phyloP scores from a whole-genome alignment of 1,140 invertebrate genomes.

The Trinorchestia longiramus region DNA sequence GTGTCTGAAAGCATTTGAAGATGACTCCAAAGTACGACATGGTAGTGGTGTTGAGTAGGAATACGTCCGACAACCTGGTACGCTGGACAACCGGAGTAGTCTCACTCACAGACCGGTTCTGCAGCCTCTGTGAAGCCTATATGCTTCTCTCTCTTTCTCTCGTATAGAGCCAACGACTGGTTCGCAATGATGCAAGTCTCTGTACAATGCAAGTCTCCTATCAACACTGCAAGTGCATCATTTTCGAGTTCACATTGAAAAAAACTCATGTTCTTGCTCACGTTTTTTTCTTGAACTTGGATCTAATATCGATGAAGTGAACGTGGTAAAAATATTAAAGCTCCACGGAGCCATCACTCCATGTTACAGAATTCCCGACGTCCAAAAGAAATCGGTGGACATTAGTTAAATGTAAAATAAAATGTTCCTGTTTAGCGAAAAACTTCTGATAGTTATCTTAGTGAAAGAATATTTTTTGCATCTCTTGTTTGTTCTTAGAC shows the following conservation, averaged over 20 bases:
- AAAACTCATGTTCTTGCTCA: background rate
- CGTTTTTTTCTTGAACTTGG: background rate
- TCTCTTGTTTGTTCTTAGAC: background rate
- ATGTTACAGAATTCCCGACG: background rate
- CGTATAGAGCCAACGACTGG: background rate
- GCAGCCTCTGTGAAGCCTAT: slow-evolving; percentile 17
- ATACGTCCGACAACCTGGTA: background rate
- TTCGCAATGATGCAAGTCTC: background rate
- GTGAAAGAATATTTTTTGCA: background rate
- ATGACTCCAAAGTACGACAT: background rate
- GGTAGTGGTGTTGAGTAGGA: background rate
- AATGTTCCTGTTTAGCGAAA: background rate
- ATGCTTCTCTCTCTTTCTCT: background rate
- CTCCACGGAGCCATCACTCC: background rate
- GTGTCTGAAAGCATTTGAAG: background rate
- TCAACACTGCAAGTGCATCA: background rate
- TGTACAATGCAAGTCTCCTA: background rate
- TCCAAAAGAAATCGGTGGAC: background rate
- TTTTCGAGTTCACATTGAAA: background rate
- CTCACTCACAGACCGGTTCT: slow-evolving; percentile 44
- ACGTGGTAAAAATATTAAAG: background rate
- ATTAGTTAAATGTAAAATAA: background rate
- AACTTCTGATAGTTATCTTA: background rate
- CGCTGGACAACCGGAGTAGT: slow-evolving; percentile 30
- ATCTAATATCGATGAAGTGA: background rate